A percentile compares a stretch with the other conserved stretches of the same genome.
Conservation (phyloP, 30 jellyfish, hydroid and myxozoan species). For the Chrysaora quinquecirrha region DNA sequence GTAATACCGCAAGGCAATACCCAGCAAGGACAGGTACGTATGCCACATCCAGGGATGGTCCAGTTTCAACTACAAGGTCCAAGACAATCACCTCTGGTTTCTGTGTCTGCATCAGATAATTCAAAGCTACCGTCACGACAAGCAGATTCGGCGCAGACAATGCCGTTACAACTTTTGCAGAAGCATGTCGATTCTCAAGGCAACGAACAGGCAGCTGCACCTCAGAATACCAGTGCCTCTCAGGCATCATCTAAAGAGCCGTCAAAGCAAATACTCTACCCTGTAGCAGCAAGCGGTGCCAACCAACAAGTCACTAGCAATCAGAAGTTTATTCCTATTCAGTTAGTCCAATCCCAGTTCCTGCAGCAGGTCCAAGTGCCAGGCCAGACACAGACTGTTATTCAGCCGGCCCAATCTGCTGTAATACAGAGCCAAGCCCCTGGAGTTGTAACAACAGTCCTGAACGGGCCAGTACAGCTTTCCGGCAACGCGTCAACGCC, state of each 20-base stretch:
- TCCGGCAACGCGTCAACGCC: not conserved
- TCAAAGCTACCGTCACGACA: not conserved
- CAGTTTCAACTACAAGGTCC: slow-evolving; percentile 38
- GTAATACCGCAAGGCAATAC: slow-evolving; percentile 17
- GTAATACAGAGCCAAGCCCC: not conserved
- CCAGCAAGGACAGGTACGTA: slow-evolving; percentile 6
- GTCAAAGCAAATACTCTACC: not conserved
- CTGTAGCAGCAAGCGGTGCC: not conserved
- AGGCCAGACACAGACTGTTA: slow-evolving; percentile 19
- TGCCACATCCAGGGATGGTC: not conserved
- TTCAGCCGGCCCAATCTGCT: slow-evolving; percentile 10
- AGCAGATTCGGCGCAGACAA: slow-evolving; percentile 13
- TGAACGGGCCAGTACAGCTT: slow-evolving; percentile 5
- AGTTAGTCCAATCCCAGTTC: not conserved
- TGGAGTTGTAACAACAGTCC: slow-evolving; percentile 11
- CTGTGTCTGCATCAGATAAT: slow-evolving; percentile 1
- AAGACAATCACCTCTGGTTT: not conserved
- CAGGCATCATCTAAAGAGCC: not conserved
- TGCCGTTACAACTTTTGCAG: slow-evolving; percentile 45
- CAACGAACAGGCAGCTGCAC: not conserved
- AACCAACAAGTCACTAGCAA: not conserved
- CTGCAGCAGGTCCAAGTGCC: not conserved
- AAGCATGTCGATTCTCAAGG: slow-evolving; percentile 70
- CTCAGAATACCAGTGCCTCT: not conserved
- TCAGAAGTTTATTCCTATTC: not conserved